phyloP scores from a whole-genome alignment of 2,113 vertebrate species.

The Zosterops japonicus region DNA sequence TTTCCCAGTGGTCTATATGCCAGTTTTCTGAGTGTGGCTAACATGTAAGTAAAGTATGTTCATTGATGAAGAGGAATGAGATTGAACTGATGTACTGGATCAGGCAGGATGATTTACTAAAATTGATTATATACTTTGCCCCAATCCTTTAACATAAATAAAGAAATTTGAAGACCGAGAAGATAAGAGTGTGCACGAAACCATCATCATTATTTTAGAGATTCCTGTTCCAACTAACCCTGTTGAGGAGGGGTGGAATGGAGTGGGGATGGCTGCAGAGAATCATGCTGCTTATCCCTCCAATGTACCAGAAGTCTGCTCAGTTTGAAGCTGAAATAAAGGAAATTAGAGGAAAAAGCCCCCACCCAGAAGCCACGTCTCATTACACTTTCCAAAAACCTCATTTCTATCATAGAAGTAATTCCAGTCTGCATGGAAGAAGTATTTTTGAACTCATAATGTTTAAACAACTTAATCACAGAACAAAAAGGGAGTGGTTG shows the following conservation, averaged over 20 bases:
- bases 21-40: not conserved
- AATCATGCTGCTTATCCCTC: not conserved
- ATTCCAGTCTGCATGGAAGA: not conserved
- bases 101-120: not conserved
- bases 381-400: not conserved
- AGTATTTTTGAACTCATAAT: not conserved
- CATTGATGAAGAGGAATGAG: not conserved
- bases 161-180: not conserved
- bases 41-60: not conserved
- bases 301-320: not conserved
- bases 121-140: not conserved
- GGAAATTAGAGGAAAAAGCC: not conserved
- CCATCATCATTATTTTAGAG: not conserved
- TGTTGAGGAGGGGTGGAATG: not conserved
- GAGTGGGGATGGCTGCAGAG: not conserved
- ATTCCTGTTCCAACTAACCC: not conserved
- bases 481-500: not conserved
- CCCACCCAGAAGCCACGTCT: not conserved
- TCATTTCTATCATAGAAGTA: not conserved
- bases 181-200: not conserved
- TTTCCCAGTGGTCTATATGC: not conserved
- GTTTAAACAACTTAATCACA: not conserved
- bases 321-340: not conserved
- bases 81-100: not conserved
- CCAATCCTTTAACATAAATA: not conserved